Percentiles rank a stretch among this genome's conserved stretches.
These are phyloP conservation scores for Rhineura floridana DNA, from an alignment of 2,113 vertebrate species.

Conservation along the genomic window DNA sequence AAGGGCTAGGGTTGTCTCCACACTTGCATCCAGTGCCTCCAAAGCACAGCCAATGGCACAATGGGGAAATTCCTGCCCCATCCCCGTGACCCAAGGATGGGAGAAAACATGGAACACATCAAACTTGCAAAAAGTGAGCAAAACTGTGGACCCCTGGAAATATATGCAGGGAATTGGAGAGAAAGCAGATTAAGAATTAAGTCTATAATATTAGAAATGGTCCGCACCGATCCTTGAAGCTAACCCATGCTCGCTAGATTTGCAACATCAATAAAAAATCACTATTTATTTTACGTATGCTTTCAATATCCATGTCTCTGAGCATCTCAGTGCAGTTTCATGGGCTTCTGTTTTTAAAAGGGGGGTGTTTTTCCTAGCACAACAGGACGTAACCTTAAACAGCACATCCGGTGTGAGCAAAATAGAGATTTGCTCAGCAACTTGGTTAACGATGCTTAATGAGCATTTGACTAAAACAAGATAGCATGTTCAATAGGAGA, in stretches of 20 bases:
- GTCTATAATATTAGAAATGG: neutral
- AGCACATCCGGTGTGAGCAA: neutral
- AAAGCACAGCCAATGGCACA: neutral
- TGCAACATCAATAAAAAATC: neutral
- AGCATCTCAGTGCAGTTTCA: neutral
- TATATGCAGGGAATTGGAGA: neutral
- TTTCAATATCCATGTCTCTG: neutral
- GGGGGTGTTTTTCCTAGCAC: neutral
- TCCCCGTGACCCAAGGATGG: neutral
- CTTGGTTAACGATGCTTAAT: neutral
- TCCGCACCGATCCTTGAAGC: neutral
- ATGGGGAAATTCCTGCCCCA: neutral
- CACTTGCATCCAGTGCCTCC: neutral
- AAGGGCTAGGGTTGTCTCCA: neutral
- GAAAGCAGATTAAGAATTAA: neutral
- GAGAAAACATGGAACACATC: neutral
- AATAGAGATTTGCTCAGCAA: neutral
- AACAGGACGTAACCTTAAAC: too few species aligned
- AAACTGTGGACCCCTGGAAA: neutral
- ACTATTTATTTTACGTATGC: neutral
- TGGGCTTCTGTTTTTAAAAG: neutral
- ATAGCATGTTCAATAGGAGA: neutral
- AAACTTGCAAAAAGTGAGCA: neutral
- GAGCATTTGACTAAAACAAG: slow-evolving; percentile 19
- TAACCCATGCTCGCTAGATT: neutral